Evolutionary conservation across 2,113 vertebrate genomes (phyloP).

Genomic region (Ailurus styani): DNA sequence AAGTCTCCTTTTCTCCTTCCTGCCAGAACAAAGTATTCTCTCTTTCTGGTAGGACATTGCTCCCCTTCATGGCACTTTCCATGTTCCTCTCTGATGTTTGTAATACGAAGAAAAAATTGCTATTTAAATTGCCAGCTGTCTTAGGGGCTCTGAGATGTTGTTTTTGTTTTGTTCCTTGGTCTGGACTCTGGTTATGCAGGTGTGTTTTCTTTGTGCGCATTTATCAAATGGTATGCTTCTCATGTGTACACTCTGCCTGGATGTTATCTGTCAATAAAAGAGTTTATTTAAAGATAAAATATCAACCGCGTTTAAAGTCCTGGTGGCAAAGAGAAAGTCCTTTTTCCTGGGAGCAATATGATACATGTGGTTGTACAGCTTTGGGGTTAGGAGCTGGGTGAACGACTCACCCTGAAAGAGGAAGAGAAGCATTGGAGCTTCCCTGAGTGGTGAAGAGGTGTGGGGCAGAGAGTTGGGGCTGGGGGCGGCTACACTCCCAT

Average conservation of each 20-base stretch:
- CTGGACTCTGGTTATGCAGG: not conserved
- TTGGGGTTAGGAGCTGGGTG: not conserved
- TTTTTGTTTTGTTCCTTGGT: not conserved
- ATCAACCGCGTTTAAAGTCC: not conserved
- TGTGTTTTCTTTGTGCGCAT: not conserved
- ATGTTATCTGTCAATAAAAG: not conserved
- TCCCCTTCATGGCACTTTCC: not conserved
- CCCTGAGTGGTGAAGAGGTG: too few relatives aligned
- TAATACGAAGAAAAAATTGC: not conserved
- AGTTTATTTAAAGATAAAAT: not conserved
- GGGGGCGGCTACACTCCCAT: too few relatives aligned
- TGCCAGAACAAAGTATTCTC: not conserved
- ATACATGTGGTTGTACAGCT: not conserved
- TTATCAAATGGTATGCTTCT: not conserved
- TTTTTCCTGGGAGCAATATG: not conserved
- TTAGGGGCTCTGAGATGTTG: not conserved
- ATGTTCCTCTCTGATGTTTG: not conserved
- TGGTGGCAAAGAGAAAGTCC: not conserved
- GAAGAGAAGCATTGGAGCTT: accelerated
- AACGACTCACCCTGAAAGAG: not conserved
- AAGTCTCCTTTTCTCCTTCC: not conserved
- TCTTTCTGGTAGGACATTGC: not conserved
- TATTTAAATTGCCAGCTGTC: not conserved
- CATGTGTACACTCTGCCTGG: too few relatives aligned
- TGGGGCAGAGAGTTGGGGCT: too few relatives aligned